Percentiles rank a stretch among this genome's conserved stretches.
These are phyloP conservation scores for Diarsia rubi DNA, from an alignment of 2,888 invertebrate genomes.

Conservation along the genomic window DNA sequence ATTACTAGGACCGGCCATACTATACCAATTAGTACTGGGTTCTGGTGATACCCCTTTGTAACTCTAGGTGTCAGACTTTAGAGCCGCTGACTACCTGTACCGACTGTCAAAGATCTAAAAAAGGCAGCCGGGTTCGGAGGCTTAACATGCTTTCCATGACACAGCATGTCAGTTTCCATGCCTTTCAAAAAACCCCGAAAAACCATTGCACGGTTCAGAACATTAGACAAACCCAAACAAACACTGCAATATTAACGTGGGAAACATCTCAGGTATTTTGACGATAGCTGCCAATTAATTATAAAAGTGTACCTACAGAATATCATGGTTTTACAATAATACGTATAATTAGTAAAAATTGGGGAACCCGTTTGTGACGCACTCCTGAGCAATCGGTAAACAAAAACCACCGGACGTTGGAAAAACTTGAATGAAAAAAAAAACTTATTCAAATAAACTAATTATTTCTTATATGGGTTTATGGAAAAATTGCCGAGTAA, in stretches of 20 bases:
- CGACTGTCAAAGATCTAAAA: not conserved
- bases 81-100: not conserved
- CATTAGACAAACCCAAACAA: conserved; percentile 15
- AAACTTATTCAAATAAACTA: conserved; percentile 14
- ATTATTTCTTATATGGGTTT: conserved; percentile 19
- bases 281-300: conserved; percentile 38
- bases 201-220: conserved; percentile 3
- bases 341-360: conserved; percentile 25
- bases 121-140: not conserved
- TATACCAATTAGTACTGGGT: too few relatives aligned
- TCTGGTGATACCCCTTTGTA: not conserved
- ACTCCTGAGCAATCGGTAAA: conserved; percentile 8
- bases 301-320: conserved; percentile 2
- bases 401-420: conserved; percentile 26
- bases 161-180: not conserved
- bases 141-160: not conserved
- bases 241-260: conserved; percentile 26
- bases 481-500: conserved; percentile 20
- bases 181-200: conserved; percentile 14
- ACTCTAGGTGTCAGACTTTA: not conserved
- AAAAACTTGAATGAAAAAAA: conserved; percentile 28
- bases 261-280: conserved; percentile 37
- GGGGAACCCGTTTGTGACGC: conserved; percentile 46
- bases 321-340: not conserved
- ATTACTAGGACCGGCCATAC: too few relatives aligned